Percentiles rank a stretch among this genome's conserved stretches.
phyloP scores from a whole-genome alignment of 1,140 invertebrate genomes.

The Drosophila sulfurigaster region DNA sequence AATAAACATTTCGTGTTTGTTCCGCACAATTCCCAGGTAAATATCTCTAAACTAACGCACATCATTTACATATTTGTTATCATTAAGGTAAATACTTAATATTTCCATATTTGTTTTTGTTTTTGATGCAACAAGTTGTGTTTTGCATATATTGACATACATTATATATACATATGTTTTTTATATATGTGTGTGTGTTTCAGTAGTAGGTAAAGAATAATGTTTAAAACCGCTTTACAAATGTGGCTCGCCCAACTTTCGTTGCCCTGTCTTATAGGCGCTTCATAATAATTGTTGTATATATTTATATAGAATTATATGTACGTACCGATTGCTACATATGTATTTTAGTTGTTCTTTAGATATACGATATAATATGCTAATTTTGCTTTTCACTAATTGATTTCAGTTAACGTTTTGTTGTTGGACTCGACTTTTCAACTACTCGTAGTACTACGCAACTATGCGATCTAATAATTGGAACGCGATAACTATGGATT shows the following conservation, averaged over 20 bases:
- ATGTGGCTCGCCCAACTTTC: conserved; percentile 60
- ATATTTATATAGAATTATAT: conserved; percentile 38
- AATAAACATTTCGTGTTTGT: conserved; percentile 59
- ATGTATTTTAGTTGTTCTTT: conserved; percentile 15
- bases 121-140: conserved; percentile 63
- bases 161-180: conserved; percentile 26
- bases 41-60: conserved; percentile 61
- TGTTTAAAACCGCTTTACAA: conserved; percentile 75
- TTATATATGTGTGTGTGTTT: conserved; percentile 9
- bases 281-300: conserved; percentile 46
- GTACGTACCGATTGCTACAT: conserved; percentile 10
- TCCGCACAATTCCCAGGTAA: conserved; percentile 78
- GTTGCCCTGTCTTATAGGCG: conserved; percentile 65
- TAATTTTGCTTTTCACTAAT: conserved; percentile 71
- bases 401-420: conserved; percentile 71
- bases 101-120: conserved; percentile 36
- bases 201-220: conserved; percentile 28
- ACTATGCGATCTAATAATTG: conserved; percentile 49
- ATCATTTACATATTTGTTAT: conserved; percentile 56
- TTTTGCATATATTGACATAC: conserved; percentile 43
- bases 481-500: conserved; percentile 68
- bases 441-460: conserved; percentile 32
- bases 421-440: conserved; percentile 23
- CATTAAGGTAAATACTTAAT: conserved; percentile 53
- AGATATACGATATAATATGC: conserved; percentile 51